Conservation (phyloP, 2,888 invertebrate species). For the Calameuta filiformis region DNA sequence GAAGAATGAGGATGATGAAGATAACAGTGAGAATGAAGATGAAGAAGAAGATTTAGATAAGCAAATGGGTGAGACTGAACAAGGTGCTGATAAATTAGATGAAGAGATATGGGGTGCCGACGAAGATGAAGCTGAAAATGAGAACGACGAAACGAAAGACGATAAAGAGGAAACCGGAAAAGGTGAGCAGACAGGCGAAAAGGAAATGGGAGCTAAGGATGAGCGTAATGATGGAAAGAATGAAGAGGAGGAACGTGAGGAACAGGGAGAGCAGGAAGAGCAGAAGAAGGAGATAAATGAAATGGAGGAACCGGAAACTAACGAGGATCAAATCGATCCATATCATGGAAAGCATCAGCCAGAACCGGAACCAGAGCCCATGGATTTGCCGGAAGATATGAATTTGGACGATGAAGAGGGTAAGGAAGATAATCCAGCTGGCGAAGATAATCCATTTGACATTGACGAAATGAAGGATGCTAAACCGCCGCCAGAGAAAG, state of each 20-base stretch:
- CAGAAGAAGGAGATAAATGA: constrained; percentile 82
- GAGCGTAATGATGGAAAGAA: constrained; percentile 27
- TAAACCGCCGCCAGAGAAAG: constrained; percentile 53
- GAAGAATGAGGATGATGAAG: constrained; percentile 72
- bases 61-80: constrained; percentile 95
- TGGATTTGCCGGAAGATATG: constrained; percentile 90
- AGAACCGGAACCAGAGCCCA: constrained; percentile 84
- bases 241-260: constrained; percentile 33
- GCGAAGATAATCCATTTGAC: constrained; percentile 87
- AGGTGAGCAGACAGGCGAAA: constrained; percentile 67
- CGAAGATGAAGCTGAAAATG: constrained; percentile 77
- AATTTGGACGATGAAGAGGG: constrained; percentile 80
- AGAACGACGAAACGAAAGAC: constrained; percentile 72
- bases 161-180: constrained; percentile 66
- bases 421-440: constrained; percentile 72
- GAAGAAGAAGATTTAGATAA: constrained; percentile 88
- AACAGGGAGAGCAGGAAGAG: constrained; percentile 68
- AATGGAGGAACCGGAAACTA: constrained; percentile 82
- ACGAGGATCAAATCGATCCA: constrained; percentile 85
- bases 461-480: constrained; percentile 80
- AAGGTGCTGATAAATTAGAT: constrained; percentile 83
- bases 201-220: constrained; percentile 79
- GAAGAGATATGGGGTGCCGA: constrained; percentile 89
- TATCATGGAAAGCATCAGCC: constrained; percentile 84
- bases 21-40: constrained; percentile 72